Evolutionary conservation across 2,797 vertebrate genomes (phyloP), one percentile per base, ranked within the genome.

Genomic region (Onychomys arenicola): DNA sequence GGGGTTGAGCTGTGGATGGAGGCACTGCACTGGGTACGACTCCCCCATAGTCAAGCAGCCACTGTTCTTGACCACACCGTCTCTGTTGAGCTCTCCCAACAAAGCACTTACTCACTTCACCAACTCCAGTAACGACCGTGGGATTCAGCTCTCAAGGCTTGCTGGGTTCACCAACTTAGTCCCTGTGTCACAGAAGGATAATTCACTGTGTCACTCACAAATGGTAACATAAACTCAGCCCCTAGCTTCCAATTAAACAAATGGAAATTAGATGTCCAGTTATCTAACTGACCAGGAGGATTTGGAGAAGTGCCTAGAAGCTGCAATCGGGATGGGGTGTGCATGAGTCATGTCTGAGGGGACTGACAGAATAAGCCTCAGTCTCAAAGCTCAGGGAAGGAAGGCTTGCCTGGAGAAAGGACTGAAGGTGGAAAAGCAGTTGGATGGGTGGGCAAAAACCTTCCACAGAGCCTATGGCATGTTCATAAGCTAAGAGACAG

Each of bases 341-440:
- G 17, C 10, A 46, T 46, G 55, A 29, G 3, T 59, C 69, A 23
- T 77, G 13, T 59, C 23, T 29, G 52, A 27, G 27, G 63, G 55
- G n/a, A 77, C 27, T 0, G 12, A 77, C 9, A 55, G 43, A 94
- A 89, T 16, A 25, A 59, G 32, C 77, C 32, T 6, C 37, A 17
- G 4, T 23, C 43, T 46, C 9, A 71, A 59, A 46, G 16, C 25
- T 84, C 87, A 37, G 76, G 49, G 69, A 81, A 93, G 46, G 6
- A 90, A 93, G n/a, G 6, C 84, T 91, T 95, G 46, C 29, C 83
- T 93, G 27, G 92, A 57, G 81, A 94, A 82, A 89, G 77, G 55
- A 4, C 17, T 94, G 29, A 89, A 93, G 32, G 10, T n/a, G 37
- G 27, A 90, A 27, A 88, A 94, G 57, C 14, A 92, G 29, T 80